Percentiles rank a stretch among this genome's conserved stretches.
phyloP scores from a whole-genome alignment of 2,113 vertebrate genomes.

The Malurus alboscapulatus region DNA sequence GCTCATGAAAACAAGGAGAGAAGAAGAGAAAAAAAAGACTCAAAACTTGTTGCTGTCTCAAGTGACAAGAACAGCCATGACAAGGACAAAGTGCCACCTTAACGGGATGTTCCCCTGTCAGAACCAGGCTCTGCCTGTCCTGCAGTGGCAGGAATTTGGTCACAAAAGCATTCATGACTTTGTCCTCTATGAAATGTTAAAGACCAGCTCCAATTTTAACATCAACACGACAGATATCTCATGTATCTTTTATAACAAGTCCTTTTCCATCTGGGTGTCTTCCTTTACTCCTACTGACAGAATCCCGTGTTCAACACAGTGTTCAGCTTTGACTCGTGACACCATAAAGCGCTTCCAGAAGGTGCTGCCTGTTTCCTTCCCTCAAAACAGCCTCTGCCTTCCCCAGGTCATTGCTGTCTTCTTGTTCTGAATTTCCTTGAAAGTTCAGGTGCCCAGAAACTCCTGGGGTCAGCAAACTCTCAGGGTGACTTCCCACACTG shows the following conservation, averaged over 20 bases:
- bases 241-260: neutral
- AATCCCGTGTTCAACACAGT: neutral
- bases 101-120: neutral
- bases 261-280: neutral
- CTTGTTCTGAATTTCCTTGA: neutral
- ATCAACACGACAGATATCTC: neutral
- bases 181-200: conserved; percentile 18
- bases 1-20: neutral
- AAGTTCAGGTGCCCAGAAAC: neutral
- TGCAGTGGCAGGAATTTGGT: neutral
- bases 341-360: neutral
- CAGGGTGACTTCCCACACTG: neutral
- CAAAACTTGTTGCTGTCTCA: neutral
- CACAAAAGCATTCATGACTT: neutral
- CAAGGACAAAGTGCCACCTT: neutral
- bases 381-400: neutral
- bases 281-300: neutral
- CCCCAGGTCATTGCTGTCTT: neutral
- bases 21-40: neutral
- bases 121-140: neutral
- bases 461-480: neutral
- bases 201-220: neutral
- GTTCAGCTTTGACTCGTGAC: neutral
- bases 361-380: neutral
- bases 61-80: neutral